These are phyloP conservation scores for Phalacrocorax aristotelis DNA, from an alignment of 2,113 vertebrate species.

Conservation along the genomic window DNA sequence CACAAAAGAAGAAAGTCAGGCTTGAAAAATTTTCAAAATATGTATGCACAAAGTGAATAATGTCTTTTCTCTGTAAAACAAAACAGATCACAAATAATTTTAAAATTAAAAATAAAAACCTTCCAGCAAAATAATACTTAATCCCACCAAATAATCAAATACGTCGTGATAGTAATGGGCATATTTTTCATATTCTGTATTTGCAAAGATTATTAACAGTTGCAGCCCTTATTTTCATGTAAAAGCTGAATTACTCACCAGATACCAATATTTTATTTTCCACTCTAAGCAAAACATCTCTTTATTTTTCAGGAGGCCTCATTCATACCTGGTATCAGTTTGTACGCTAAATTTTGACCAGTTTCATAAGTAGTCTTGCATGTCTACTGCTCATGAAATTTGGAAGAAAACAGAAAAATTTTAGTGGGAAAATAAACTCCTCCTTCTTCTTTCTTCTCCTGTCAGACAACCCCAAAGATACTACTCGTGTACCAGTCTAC, in stretches of 20 bases:
- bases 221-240: not conserved
- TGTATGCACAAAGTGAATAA: not conserved
- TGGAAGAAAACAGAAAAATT: not conserved
- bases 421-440: not conserved
- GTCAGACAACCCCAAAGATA: conserved; percentile 89
- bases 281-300: not conserved
- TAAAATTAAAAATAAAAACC: not conserved
- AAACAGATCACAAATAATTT: not conserved
- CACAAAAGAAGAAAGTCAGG: not conserved
- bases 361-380: not conserved
- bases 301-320: not conserved
- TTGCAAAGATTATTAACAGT: not conserved
- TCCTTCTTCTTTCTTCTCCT: not conserved
- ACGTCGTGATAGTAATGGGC: not conserved
- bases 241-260: not conserved
- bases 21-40: not conserved
- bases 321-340: not conserved
- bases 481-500: conserved; percentile 88
- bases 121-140: not conserved
- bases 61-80: not conserved
- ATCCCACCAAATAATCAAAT: not conserved
- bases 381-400: not conserved
- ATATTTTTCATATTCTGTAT: not conserved
- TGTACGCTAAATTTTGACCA: not conserved
- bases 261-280: not conserved